A percentile compares a stretch with the other conserved stretches of the same genome.
phyloP scores from a whole-genome alignment of 1,140 invertebrate genomes.

The Drosophila kikkawai region DNA sequence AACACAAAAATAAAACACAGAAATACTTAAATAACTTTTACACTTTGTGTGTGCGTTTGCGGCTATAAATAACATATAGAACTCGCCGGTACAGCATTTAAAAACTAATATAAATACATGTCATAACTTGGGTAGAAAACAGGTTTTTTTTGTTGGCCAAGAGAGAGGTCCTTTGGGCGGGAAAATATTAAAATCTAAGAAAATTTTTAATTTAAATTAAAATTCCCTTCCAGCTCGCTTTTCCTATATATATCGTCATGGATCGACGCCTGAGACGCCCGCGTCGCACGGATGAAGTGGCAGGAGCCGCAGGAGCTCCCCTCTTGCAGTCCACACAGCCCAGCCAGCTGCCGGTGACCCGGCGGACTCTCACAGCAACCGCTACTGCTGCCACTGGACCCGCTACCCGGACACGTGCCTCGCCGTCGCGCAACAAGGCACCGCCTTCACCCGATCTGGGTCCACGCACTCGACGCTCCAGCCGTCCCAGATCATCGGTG shows the following conservation, averaged over 20 bases:
- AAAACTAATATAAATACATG: conserved; percentile 10
- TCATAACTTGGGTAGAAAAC: neutral
- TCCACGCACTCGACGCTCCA: conserved; percentile 67
- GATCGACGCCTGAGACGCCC: conserved; percentile 70
- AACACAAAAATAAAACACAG: conserved; percentile 51
- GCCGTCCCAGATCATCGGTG: conserved; percentile 62
- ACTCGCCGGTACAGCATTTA: conserved; percentile 23
- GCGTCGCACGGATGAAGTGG: conserved; percentile 58
- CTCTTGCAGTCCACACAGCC: conserved; percentile 33
- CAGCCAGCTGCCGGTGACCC: conserved; percentile 35
- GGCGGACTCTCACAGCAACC: conserved; percentile 24
- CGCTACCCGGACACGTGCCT: conserved; percentile 64
- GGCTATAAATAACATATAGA: conserved; percentile 75
- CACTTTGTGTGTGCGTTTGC: conserved; percentile 27
- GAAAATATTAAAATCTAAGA: neutral
- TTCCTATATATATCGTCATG: conserved; percentile 40
- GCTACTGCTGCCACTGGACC: neutral
- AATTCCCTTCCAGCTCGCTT: conserved; percentile 25
- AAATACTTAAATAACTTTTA: conserved; percentile 28
- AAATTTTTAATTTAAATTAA: neutral
- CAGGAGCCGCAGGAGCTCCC: conserved; percentile 7
- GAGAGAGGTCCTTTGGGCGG: conserved; percentile 3
- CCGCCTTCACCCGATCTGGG: conserved; percentile 19
- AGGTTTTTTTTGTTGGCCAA: neutral
- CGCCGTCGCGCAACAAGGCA: conserved; percentile 58